These are phyloP conservation scores for Drosophila mayri DNA, from an alignment of 1,140 invertebrate genomes.

Conservation along the genomic window DNA sequence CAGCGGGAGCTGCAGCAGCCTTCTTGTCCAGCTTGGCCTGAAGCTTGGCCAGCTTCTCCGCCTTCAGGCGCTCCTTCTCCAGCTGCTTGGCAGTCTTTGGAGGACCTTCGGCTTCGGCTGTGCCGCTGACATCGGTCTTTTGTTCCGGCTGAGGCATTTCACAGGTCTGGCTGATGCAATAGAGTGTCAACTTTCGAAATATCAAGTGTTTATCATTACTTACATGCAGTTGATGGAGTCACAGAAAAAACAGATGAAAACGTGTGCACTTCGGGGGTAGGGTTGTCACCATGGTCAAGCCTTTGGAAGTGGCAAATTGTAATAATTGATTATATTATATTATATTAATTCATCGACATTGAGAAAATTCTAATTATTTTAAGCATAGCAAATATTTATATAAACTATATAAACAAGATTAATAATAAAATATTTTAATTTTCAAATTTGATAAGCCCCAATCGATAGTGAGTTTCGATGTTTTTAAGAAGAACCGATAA, in stretches of 20 bases:
- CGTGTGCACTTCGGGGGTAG: slow-evolving; percentile 63
- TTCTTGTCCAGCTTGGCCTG: slow-evolving; percentile 96
- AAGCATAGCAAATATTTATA: background rate
- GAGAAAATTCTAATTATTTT: too few species aligned
- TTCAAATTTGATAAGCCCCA: background rate
- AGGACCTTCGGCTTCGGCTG: slow-evolving; percentile 72
- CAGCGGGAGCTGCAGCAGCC: slow-evolving; percentile 84
- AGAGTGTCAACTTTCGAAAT: slow-evolving; percentile 9
- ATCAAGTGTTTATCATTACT: slow-evolving; percentile 42
- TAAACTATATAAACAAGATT: too few species aligned
- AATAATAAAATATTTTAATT: background rate
- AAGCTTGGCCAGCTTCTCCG: slow-evolving; percentile 96
- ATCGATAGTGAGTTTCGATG: background rate
- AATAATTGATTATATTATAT: too few species aligned
- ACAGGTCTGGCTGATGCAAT: slow-evolving; percentile 44
- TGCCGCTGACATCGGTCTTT: slow-evolving; percentile 50
- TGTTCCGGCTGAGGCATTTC: slow-evolving; percentile 38
- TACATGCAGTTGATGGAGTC: slow-evolving; percentile 39
- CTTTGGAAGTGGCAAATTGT: too few species aligned
- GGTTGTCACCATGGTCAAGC: slow-evolving; percentile 8
- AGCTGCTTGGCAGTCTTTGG: slow-evolving; percentile 94
- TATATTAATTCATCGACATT: background rate
- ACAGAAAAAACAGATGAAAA: slow-evolving; percentile 67
- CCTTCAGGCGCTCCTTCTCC: slow-evolving; percentile 95
- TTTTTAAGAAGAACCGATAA: too few species aligned